Base-by-base conservation (phyloP, 2,797 vertebrate genomes). In the Myripristis murdjan region DNA sequence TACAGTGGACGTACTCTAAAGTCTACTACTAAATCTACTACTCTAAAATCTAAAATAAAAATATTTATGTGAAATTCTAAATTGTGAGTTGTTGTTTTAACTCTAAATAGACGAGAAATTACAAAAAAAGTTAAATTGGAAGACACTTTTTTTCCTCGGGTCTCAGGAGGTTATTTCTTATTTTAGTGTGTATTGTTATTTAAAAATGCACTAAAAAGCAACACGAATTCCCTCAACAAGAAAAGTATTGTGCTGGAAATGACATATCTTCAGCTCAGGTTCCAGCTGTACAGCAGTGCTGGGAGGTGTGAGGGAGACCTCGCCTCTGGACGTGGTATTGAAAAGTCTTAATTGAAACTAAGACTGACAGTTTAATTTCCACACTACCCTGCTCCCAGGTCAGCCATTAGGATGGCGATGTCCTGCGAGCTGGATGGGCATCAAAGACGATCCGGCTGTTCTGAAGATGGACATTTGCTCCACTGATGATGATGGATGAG, bases 291-390 rank as follows among this genome's bases (percentile, higher is more conserved):
- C 39, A 20, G 20, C 11, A 11, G 11, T 26, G 24, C 0, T 3
- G 35, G 35, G 35, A 70, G 26, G 12, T 20, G n/a, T 47, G 24
- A 60, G 15, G 64, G 16, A 64, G 9, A 51, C 37, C 6, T 52
- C 0, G 1, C 15, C 43, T 56, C 22, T 61, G 20, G 15, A 10
- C 22, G 62, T 44, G 26, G 44, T 23, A 49, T 37, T 31, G 10
- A 78, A 53, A 14, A 51, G 31, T 60, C 61, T 2, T 58, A 60
- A 70, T 63, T 74, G 62, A 60, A 69, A 67, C 47, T 23, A 7
- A 55, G 24, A 52, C 33, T 65, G 56, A 73, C 75, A 68, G 64
- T 66, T 75, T 65, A 47, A 71, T 84, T 73, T 64, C 26, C 57
- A 69, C 24, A 16, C 35, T 18, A 43, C 47, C 28, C 59, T 57